Evolutionary conservation across 2,113 vertebrate genomes (phyloP), one percentile per base, ranked within the genome.

Genomic region (Dinomys branickii): DNA sequence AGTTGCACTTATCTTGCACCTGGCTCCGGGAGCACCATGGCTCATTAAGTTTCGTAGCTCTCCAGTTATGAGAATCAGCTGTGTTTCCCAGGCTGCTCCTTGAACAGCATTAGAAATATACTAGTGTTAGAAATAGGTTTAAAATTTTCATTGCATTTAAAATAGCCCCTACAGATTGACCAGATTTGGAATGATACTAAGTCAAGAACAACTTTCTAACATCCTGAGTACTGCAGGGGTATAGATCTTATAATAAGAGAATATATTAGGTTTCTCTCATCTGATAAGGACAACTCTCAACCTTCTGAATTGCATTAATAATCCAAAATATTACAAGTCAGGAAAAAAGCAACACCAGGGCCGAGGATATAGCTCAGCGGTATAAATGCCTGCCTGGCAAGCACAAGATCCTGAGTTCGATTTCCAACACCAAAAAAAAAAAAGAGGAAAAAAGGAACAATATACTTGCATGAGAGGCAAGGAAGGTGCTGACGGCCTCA

Each of bases 291-390:
- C 54, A 58, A 54, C n/a, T 92, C 85, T 30, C 44, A 95, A 81
- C 19, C 52, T 69, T 82, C 67, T 63, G 11, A 28, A 52, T 85
- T 71, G 33, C 78, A 7, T 77, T 94, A 78, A 26, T 80, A 96
- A 91, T 85, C 88, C 30, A 95, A 96, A 85, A 91, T 94, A 80
- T 78, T 91, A 92, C 44, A 81, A 91, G 56, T 88, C 63, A 83
- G 63, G 61, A 61, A 73, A 88, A 81, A 67, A 87, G 8, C n/a
- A 85, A 94, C n/a, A n/a, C n/a, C n/a, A n/a, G n/a, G n/a, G n/a
- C n/a, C n/a, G n/a, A n/a, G n/a, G n/a, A n/a, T n/a, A n/a, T n/a
- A n/a, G n/a, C n/a, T n/a, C n/a, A n/a, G n/a, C n/a, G n/a, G n/a
- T n/a, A n/a, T n/a, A n/a, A n/a, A n/a, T n/a, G n/a, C n/a, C n/a